Base-by-base conservation (phyloP, 2,113 vertebrate species). In the Xenotilapia leptura region DNA sequence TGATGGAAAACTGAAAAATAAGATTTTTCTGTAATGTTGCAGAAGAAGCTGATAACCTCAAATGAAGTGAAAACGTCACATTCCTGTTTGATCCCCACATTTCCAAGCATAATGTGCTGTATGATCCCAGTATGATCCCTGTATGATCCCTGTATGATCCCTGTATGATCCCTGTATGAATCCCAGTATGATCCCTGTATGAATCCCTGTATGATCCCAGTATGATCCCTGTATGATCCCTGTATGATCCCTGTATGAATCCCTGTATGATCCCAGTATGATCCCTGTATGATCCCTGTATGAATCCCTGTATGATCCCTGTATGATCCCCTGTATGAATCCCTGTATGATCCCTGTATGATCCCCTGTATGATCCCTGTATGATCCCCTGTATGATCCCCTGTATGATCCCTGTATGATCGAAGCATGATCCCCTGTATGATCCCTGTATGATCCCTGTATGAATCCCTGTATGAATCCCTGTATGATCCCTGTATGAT, bases 381-480 rank as follows among this genome's bases (percentile, higher is more conserved):
- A 17, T 19, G 15, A 49, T 8, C n/a, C n/a, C 0, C 6, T 0
- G 1, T 42, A 6, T 6, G 40, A 42, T 40, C 5, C 7, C 4
- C 4, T 1, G 2, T 17, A 17, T 19, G 15, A 49, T 8, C 7
- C 2, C 4, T 0, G 4, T 49, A 8, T 3, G 15, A 9, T 9
- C 17, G 23, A 23, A 23, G 23, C 3, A 23, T 23, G 23, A 23
- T 23, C 23, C 23, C 26, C 4, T 0, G 15, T 49, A 8, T 3
- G 4, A 49, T 3, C 15, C 0, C 7, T 0, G 4, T 19, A 1
- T 9, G 4, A 49, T 8, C 47, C 1, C 4, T 0, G 15, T 8
- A 3, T 3, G 6, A 15, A 49, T 49, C 47, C 1, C 7, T 0
- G 15, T 8, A 3, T 3, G 6, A 42, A 19, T 5, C 17, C 4